A percentile compares a stretch with the other conserved stretches of the same genome.
Evolutionary conservation across 2,113 vertebrate genomes (phyloP).

Genomic region (Myrmecobius fasciatus): DNA sequence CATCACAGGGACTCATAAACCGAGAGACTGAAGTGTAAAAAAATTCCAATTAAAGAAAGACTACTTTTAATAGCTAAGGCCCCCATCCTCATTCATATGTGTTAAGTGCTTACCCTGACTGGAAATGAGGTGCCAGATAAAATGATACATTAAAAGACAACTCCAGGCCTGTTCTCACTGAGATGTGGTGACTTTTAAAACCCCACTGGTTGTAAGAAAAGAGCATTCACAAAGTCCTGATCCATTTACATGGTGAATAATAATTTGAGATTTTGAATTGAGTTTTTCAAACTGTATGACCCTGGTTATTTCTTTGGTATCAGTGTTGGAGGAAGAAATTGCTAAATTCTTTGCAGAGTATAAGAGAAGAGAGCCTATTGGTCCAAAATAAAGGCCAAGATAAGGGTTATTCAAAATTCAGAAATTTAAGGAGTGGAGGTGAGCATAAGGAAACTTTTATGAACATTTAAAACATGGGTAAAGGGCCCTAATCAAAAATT

Average conservation of each 20-base stretch:
- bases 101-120: neutral
- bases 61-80: slow-evolving; percentile 39
- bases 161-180: neutral
- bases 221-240: neutral
- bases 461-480: neutral
- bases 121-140: neutral
- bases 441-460: neutral
- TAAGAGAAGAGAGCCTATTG: neutral
- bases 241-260: neutral
- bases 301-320: fast-evolving
- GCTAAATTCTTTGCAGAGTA: neutral
- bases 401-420: neutral
- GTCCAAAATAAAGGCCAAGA: neutral
- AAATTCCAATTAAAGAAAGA: slow-evolving; percentile 66
- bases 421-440: neutral
- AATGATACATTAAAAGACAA: neutral
- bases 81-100: slow-evolving; percentile 14
- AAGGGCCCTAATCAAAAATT: neutral
- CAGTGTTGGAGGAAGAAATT: neutral
- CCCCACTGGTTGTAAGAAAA: fast-evolving
- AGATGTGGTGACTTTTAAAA: neutral
- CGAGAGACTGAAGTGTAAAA: slow-evolving; percentile 42
- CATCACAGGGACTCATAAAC: slow-evolving; percentile 64
- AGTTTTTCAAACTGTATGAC: too few species aligned
- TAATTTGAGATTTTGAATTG: neutral